Percentiles rank a stretch among this genome's conserved stretches.
phyloP scores from a whole-genome alignment of 2,797 vertebrate genomes.

The Sebastes steindachneri region DNA sequence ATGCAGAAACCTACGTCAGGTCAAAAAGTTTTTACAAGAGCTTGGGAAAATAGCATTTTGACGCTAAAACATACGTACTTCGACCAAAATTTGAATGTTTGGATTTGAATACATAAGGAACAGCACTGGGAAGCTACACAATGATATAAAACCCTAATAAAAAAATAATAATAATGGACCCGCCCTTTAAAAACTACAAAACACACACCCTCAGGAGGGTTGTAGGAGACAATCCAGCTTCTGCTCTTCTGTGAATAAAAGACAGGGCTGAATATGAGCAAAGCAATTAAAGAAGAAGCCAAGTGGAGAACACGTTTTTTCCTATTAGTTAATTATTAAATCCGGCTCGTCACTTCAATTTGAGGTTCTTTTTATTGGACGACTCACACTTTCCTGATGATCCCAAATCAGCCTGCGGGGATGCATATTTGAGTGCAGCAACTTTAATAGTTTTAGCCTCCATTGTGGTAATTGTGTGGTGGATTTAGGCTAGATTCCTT shows the following conservation, averaged over 20 bases:
- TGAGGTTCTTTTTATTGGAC: constrained; percentile 32
- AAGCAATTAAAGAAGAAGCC: constrained; percentile 18
- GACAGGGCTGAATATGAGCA: not conserved
- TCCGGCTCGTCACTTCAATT: constrained; percentile 20
- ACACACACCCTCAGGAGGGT: not conserved
- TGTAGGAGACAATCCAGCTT: constrained; percentile 9
- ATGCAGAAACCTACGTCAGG: too few species aligned
- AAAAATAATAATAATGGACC: too few species aligned
- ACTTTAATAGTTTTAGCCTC: constrained; percentile 43
- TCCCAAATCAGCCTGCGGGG: not conserved
- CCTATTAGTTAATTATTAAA: constrained; percentile 16
- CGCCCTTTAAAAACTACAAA: too few species aligned
- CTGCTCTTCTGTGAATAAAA: constrained; percentile 1
- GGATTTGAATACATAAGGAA: too few species aligned
- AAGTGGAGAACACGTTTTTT: not conserved
- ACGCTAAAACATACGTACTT: too few species aligned
- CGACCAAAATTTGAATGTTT: too few species aligned
- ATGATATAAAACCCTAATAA: too few species aligned
- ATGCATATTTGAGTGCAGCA: constrained; percentile 48
- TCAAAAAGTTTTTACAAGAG: too few species aligned
- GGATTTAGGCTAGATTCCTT: constrained; percentile 54
- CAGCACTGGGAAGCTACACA: too few species aligned
- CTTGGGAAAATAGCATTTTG: too few species aligned
- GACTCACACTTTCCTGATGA: constrained; percentile 44
- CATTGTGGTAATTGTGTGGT: constrained; percentile 46